phyloP scores from a whole-genome alignment of 2,888 invertebrate genomes.

The Idaea dimidiata region DNA sequence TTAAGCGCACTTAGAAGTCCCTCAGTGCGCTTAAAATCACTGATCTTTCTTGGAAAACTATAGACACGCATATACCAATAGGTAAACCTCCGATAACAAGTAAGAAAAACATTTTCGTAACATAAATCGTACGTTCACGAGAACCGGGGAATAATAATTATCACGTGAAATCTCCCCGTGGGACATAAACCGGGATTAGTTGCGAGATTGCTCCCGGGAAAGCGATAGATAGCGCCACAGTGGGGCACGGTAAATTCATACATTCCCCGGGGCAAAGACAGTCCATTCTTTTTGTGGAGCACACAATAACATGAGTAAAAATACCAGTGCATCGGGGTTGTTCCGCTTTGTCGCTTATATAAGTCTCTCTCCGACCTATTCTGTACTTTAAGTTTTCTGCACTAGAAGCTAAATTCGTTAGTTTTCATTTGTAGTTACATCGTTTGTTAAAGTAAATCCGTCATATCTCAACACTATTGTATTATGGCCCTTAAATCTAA shows the following conservation, averaged over 20 bases:
- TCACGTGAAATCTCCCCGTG: constrained; percentile 44
- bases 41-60: background rate
- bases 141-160: constrained; percentile 46
- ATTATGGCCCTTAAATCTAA: too few relatives aligned
- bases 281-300: constrained; percentile 16
- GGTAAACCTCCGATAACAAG: background rate
- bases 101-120: constrained; percentile 7
- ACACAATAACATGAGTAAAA: constrained; percentile 18
- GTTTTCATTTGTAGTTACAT: too few relatives aligned
- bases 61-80: background rate
- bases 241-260: constrained; percentile 36
- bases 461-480: too few relatives aligned
- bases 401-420: too few relatives aligned
- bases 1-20: too few relatives aligned
- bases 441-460: too few relatives aligned
- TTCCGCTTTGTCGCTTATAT: constrained; percentile 9
- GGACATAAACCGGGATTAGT: constrained; percentile 46
- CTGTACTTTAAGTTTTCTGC: too few relatives aligned
- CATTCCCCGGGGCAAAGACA: constrained; percentile 23
- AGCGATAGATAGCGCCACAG: constrained; percentile 35
- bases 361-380: too few relatives aligned
- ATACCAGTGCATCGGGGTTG: constrained; percentile 15
- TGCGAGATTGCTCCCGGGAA: constrained; percentile 37
- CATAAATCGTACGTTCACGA: constrained; percentile 8
- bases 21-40: too few relatives aligned